Base-by-base conservation (phyloP, 2,113 vertebrate genomes). In the Daubentonia madagascariensis region DNA sequence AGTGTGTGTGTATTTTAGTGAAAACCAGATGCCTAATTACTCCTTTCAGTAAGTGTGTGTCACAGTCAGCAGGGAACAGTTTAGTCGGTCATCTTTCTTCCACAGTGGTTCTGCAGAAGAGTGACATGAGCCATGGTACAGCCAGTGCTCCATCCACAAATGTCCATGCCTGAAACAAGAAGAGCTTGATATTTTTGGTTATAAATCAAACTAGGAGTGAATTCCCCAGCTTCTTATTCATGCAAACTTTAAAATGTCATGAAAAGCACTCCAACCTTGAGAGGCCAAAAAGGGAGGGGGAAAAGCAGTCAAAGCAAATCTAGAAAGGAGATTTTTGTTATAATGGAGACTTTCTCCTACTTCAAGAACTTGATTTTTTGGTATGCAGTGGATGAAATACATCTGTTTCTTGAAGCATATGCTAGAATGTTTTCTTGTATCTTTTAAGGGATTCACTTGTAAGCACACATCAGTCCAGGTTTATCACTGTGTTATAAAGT, bases 141-240 rank as follows among this genome's bases (percentile, higher is more conserved):
- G 54, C 40, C 88, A 0, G 0, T 32, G 93, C 73, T 97, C 76
- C 59, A 40, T 80, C 61, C 89, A 92, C 20, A 94, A 72, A 0
- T 45, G 3, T 86, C 89, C 16, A 48, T 28, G 40, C 95, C 94
- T 84, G 61, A 95, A 92, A 89, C 75, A 37, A 68, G 91, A 75
- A 97, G 93, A 79, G 3, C 68, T 92, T 85, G 84, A 61, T 85
- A 10, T 81, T 97, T 97, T 94, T 80, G 95, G 91, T 97, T 86
- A 97, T 94, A 94, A 97, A 43, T 98, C 97, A 96, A 97, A 95
- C 3, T 91, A 79, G 73, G 89, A 92, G 86, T 80, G 96, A 97
- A 95, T 97, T 84, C 79, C 97, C 96, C 91, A 88, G 96, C 97
- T 98, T 98, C 90, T 94, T 98, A 18, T 97, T 98, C 90, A 92